Conservation (phyloP, 2,888 invertebrate species). For the Agonum fuliginosum region DNA sequence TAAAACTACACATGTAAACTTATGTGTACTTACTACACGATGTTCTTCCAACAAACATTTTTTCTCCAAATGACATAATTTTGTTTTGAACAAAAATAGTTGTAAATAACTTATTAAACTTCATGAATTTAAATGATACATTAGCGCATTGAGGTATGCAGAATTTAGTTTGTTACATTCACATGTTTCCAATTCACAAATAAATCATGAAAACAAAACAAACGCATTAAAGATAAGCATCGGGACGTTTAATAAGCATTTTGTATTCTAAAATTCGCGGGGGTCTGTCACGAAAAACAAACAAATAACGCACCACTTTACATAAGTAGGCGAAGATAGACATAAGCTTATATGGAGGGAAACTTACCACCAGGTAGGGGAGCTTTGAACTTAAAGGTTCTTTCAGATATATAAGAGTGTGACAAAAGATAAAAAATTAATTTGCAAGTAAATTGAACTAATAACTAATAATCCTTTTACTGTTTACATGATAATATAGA, state of each 20-base stretch:
- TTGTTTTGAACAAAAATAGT: slow-evolving; percentile 20
- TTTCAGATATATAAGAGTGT: slow-evolving; percentile 2
- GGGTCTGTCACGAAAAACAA: slow-evolving; percentile 27
- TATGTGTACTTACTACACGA: background rate
- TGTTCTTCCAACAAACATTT: too few species aligned
- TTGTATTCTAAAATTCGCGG: slow-evolving; percentile 18
- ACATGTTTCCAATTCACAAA: background rate
- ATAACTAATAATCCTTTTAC: too few species aligned
- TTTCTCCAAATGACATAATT: slow-evolving; percentile 22
- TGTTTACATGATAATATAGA: too few species aligned
- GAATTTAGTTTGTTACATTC: background rate
- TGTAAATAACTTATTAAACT: slow-evolving; percentile 17
- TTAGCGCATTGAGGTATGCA: slow-evolving; percentile 2
- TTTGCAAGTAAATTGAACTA: too few species aligned
- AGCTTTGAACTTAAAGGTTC: background rate
- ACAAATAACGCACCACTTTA: slow-evolving; percentile 48
- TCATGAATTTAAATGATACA: slow-evolving; percentile 14
- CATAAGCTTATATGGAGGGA: background rate
- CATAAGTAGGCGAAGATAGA: slow-evolving; percentile 42
- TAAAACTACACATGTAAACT: slow-evolving; percentile 21
- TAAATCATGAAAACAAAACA: slow-evolving; percentile 36
- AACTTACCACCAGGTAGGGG: background rate
- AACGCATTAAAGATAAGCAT: slow-evolving; percentile 22
- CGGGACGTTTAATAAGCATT: slow-evolving; percentile 33
- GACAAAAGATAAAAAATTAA: too few species aligned